phyloP scores from a whole-genome alignment of 2,113 vertebrate species.

The Hippotragus niger region DNA sequence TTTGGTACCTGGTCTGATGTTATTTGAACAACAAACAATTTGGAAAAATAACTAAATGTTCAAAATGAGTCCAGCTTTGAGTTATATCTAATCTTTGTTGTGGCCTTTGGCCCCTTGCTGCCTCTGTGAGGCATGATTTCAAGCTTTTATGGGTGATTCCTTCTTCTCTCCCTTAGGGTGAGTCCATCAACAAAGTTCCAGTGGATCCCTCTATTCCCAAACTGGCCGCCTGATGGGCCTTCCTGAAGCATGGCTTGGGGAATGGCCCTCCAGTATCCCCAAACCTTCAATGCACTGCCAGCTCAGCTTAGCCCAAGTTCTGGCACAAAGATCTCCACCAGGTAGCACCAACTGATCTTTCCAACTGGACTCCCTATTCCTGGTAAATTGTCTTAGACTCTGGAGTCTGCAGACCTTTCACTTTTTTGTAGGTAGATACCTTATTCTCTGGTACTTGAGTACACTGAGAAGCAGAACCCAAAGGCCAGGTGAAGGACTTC shows the following conservation, averaged over 20 bases:
- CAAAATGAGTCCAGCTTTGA: background rate
- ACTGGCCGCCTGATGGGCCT: accelerated
- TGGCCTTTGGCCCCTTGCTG: accelerated
- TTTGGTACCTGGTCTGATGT: no score
- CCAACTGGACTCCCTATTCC: background rate
- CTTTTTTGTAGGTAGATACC: background rate
- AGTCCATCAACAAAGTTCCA: background rate
- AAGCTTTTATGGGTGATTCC: background rate
- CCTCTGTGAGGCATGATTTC: background rate
- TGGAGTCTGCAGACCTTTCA: background rate
- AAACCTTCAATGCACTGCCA: background rate
- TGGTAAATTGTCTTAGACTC: background rate
- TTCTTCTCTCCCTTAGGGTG: background rate
- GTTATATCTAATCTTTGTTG: background rate
- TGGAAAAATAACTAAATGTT: background rate
- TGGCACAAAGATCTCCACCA: background rate
- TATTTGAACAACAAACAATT: background rate
- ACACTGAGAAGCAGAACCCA: background rate
- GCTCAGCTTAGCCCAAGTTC: background rate
- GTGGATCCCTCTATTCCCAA: accelerated
- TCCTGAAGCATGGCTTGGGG: background rate
- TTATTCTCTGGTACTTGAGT: background rate
- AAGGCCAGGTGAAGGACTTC: background rate
- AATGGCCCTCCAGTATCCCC: background rate
- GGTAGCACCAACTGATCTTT: background rate